A percentile compares a stretch with the other conserved stretches of the same genome.
phyloP scores from a whole-genome alignment of 92 coral and sea anemone genomes.

The Diadumene lineata region DNA sequence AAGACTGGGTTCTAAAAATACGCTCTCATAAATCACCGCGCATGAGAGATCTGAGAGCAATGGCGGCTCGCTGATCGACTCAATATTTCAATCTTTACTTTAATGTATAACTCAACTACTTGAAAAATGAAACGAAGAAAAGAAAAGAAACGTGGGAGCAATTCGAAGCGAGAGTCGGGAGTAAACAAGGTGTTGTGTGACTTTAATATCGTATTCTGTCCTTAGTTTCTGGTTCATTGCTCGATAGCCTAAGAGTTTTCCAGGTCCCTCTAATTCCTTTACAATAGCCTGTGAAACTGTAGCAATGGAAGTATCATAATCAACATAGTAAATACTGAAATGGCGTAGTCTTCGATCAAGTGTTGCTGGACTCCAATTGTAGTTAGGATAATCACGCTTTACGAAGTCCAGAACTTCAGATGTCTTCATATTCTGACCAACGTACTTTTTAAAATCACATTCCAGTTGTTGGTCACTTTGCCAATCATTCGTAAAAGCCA shows the following conservation, averaged over 20 bases:
- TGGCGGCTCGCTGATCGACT: too few relatives aligned
- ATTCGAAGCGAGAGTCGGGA: too few relatives aligned
- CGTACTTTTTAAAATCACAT: conserved; percentile 32
- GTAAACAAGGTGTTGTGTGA: conserved; percentile 47
- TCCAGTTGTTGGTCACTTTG: conserved; percentile 39
- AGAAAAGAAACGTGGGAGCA: too few relatives aligned
- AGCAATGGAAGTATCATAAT: conserved; percentile 33
- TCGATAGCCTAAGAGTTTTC: conserved; percentile 35
- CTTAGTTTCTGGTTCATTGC: conserved; percentile 51
- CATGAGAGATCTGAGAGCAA: too few relatives aligned
- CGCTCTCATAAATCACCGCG: too few relatives aligned
- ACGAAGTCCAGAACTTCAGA: conserved; percentile 36
- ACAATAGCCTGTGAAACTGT: conserved; percentile 28
- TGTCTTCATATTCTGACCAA: conserved; percentile 37
- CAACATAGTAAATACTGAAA: conserved; percentile 33
- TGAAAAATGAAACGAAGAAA: too few relatives aligned
- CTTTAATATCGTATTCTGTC: conserved; percentile 41
- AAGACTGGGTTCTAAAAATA: too few relatives aligned
- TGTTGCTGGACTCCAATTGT: conserved; percentile 36
- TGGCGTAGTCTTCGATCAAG: conserved; percentile 45
- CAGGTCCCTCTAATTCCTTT: conserved; percentile 47
- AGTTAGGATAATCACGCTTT: conserved; percentile 36
- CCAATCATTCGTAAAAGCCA: too few relatives aligned
- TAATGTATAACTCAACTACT: too few relatives aligned
- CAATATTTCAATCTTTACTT: too few relatives aligned